Conservation (phyloP, 2,113 vertebrate species). For the Rutilus rutilus region DNA sequence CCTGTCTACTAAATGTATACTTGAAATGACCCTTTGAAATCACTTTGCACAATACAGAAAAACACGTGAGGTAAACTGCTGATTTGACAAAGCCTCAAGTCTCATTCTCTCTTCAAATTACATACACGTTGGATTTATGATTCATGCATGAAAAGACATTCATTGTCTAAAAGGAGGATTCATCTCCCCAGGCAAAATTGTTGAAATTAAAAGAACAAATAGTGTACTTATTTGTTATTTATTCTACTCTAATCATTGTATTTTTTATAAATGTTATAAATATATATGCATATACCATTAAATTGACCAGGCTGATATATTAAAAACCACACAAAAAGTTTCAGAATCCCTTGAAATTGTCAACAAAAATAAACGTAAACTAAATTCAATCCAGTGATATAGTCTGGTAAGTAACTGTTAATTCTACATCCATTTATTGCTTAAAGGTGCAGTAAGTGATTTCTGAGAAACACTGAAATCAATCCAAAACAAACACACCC, state of each 20-base stretch:
- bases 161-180: not conserved
- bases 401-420: not conserved
- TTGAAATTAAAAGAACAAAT: no score
- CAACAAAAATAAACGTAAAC: not conserved
- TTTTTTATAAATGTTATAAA: no score
- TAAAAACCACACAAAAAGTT: not conserved
- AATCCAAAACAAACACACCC: no score
- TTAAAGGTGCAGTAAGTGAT: no score
- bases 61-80: slow-evolving; percentile 18
- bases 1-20: slow-evolving; percentile 11
- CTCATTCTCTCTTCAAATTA: slow-evolving; percentile 23
- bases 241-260: no score
- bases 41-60: slow-evolving; percentile 14
- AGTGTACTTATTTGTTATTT: no score
- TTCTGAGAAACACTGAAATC: no score
- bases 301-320: not conserved
- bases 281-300: no score
- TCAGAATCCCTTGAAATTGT: not conserved
- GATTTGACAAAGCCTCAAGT: slow-evolving; percentile 14
- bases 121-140: slow-evolving; percentile 1
- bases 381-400: not conserved
- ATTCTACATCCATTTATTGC: not conserved
- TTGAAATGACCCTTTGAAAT: slow-evolving; percentile 2
- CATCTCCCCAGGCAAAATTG: not conserved
- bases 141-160: slow-evolving; percentile 2